A percentile compares a stretch with the other conserved stretches of the same genome.
Conservation (phyloP, 2,888 invertebrate species). For the Trisateles emortualis region DNA sequence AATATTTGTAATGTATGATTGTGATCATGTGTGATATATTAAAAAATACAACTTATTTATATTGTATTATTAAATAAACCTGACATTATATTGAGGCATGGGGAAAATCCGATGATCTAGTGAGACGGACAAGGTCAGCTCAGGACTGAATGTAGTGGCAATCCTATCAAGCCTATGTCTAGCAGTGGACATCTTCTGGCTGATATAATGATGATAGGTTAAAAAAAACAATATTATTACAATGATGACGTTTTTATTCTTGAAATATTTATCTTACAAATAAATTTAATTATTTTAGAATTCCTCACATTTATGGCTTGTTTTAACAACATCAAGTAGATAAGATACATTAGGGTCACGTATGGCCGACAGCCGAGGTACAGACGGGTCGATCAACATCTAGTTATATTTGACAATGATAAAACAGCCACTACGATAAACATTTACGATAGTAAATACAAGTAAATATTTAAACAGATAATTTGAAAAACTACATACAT, state of each 20-base stretch:
- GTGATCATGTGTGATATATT: constrained; percentile 9
- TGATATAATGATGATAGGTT: too few relatives aligned
- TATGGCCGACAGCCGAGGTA: too few relatives aligned
- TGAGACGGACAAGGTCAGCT: too few relatives aligned
- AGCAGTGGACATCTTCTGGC: not conserved
- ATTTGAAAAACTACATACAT: constrained; percentile 48
- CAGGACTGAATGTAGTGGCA: too few relatives aligned
- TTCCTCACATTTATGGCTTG: constrained; percentile 49
- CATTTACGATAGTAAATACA: constrained; percentile 54
- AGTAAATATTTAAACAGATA: constrained; percentile 51
- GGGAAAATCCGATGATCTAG: too few relatives aligned
- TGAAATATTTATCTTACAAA: constrained; percentile 50
- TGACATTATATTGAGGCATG: too few relatives aligned
- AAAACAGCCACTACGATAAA: constrained; percentile 26
- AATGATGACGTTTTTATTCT: constrained; percentile 56
- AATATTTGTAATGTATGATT: not conserved
- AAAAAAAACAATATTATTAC: constrained; percentile 30
- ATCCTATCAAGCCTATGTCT: too few relatives aligned
- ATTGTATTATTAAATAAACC: too few relatives aligned
- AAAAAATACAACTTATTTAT: not conserved
- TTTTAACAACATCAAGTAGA: constrained; percentile 12
- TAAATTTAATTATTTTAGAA: constrained; percentile 53
- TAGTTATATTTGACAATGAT: constrained; percentile 6
- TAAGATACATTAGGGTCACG: not conserved
- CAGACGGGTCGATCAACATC: too few relatives aligned